Percentiles rank a stretch among this genome's conserved stretches.
Evolutionary conservation across 2,888 invertebrate genomes (phyloP).

Genomic region (Synanthedon vespiformis): DNA sequence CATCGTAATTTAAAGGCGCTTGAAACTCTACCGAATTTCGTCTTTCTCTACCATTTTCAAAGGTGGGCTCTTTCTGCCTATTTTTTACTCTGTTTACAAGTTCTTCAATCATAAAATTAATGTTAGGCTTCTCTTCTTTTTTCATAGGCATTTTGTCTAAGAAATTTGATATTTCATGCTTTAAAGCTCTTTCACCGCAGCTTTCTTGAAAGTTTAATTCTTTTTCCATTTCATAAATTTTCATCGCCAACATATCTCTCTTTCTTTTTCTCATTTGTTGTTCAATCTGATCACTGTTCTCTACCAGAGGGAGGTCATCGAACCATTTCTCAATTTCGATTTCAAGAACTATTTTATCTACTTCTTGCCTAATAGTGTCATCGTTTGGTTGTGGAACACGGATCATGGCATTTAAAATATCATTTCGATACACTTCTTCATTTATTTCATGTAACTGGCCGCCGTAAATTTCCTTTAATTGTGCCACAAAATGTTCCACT

Average conservation of each 20-base stretch:
- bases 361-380: constrained; percentile 32
- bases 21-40: constrained; percentile 19
- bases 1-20: constrained; percentile 16
- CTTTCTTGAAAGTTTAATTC: constrained; percentile 10
- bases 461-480: constrained; percentile 23
- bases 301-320: constrained; percentile 27
- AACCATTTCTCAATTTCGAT: constrained; percentile 45
- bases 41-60: constrained; percentile 1
- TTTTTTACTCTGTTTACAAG: constrained; percentile 31
- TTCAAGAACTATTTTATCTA: constrained; percentile 32
- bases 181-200: constrained; percentile 16
- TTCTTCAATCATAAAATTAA: constrained; percentile 28
- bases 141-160: constrained; percentile 25
- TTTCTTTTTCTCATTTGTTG: constrained; percentile 19
- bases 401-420: constrained; percentile 27
- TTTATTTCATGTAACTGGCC: constrained; percentile 20
- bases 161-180: constrained; percentile 22
- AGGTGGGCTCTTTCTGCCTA: constrained; percentile 10
- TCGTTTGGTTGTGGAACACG: constrained; percentile 35
- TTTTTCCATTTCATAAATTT: constrained; percentile 28
- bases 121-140: constrained; percentile 15
- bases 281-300: constrained; percentile 14
- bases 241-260: constrained; percentile 30
- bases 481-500: constrained; percentile 22
- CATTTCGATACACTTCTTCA: constrained; percentile 16